A percentile compares a stretch with the other conserved stretches of the same genome.
Conservation (phyloP, 2,888 invertebrate genomes). For the Germaria angustata region DNA sequence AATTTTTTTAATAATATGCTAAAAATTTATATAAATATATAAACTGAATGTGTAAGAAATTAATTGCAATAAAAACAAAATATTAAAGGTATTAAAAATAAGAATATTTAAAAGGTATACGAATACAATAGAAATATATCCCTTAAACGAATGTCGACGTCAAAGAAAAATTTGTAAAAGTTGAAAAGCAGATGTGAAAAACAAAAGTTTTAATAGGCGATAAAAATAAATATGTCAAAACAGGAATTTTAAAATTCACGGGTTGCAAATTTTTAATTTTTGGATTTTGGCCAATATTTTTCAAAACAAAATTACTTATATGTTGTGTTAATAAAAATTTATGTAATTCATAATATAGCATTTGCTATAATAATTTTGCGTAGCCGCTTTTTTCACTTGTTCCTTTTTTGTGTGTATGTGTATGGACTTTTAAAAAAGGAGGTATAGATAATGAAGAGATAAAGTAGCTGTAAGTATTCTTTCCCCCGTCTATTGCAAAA, state of each 20-base stretch:
- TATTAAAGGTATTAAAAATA: neutral
- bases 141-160: slow-evolving; percentile 47
- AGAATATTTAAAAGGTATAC: slow-evolving; percentile 41
- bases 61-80: neutral
- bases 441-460: slow-evolving; percentile 9
- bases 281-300: slow-evolving; percentile 63
- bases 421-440: neutral
- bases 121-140: slow-evolving; percentile 9
- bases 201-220: slow-evolving; percentile 19
- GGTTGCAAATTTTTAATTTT: slow-evolving; percentile 39
- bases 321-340: slow-evolving; percentile 43
- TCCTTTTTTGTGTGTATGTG: neutral
- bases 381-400: slow-evolving; percentile 57
- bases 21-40: slow-evolving; percentile 23
- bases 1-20: slow-evolving; percentile 18
- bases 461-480: neutral
- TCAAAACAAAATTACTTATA: slow-evolving; percentile 27
- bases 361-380: slow-evolving; percentile 46
- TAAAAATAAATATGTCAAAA: slow-evolving; percentile 37
- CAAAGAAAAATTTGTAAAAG: slow-evolving; percentile 47
- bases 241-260: slow-evolving; percentile 54
- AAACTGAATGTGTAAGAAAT: neutral
- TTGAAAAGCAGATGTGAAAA: slow-evolving; percentile 25
- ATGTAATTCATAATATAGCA: slow-evolving; percentile 59
- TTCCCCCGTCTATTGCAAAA: slow-evolving; percentile 28